These are phyloP conservation scores for Andinoacara biseriatus DNA, from an alignment of 2,113 vertebrate genomes.

Conservation along the genomic window DNA sequence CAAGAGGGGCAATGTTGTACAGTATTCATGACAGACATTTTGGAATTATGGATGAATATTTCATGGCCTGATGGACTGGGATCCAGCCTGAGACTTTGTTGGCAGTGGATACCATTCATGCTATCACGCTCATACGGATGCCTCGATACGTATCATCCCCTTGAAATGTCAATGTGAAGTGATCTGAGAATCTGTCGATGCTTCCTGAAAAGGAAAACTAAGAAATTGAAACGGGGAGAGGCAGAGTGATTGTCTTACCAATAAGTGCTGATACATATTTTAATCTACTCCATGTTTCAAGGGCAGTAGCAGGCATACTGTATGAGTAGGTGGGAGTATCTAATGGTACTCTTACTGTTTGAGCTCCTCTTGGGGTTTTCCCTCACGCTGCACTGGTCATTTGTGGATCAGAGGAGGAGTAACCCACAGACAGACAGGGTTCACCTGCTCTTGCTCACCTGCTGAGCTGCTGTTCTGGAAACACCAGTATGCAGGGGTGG, in stretches of 20 bases:
- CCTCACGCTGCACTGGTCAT: slow-evolving; percentile 24
- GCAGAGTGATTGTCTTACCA: slow-evolving; percentile 73
- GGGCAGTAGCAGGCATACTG: slow-evolving; percentile 40
- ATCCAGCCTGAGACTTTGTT: slow-evolving; percentile 51
- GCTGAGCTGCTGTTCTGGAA: slow-evolving; percentile 7
- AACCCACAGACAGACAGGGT: slow-evolving; percentile 4
- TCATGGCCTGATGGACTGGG: slow-evolving; percentile 66
- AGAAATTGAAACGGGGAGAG: slow-evolving; percentile 61
- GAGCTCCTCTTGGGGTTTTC: slow-evolving; percentile 6
- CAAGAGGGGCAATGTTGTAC: slow-evolving; percentile 23
- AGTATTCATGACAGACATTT: slow-evolving; percentile 65
- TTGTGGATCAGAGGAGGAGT: slow-evolving; percentile 17
- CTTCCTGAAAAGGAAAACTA: slow-evolving; percentile 69
- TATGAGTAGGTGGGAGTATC: slow-evolving; percentile 20
- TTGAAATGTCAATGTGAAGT: slow-evolving; percentile 69
- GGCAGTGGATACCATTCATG: slow-evolving; percentile 56
- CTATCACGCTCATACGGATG: slow-evolving; percentile 50
- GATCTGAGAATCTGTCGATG: slow-evolving; percentile 67
- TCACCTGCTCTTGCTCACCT: slow-evolving; percentile 14
- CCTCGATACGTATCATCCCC: slow-evolving; percentile 54
- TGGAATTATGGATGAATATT: slow-evolving; percentile 74
- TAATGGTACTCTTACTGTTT: not conserved
- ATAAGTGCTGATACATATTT: slow-evolving; percentile 75
- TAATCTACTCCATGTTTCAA: slow-evolving; percentile 56
- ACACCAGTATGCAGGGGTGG: slow-evolving; percentile 25